These are phyloP conservation scores for Aurelia sp. DNA, from an alignment of 30 jellyfish, hydroid and myxozoan species.

Conservation along the genomic window DNA sequence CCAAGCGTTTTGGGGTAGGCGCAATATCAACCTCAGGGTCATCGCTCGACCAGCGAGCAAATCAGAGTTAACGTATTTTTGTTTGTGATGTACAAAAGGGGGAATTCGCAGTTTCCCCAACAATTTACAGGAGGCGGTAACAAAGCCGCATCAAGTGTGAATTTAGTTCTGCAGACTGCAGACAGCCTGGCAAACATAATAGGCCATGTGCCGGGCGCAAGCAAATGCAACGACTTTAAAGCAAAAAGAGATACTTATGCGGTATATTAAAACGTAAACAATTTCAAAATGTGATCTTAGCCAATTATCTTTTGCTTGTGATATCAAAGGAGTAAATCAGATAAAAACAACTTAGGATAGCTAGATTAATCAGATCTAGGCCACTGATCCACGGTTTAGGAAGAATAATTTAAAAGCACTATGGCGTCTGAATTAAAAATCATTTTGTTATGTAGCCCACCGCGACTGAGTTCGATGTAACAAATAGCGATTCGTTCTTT, in stretches of 20 bases:
- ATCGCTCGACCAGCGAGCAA: too few species aligned
- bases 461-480: slow-evolving; percentile 8
- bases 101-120: too few species aligned
- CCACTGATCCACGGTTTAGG: slow-evolving; percentile 45
- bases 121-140: too few species aligned
- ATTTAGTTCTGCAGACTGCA: background rate
- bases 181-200: background rate
- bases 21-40: too few species aligned
- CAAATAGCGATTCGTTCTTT: too few species aligned
- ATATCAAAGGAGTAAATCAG: slow-evolving; percentile 11
- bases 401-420: slow-evolving; percentile 48
- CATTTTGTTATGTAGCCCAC: slow-evolving; percentile 8
- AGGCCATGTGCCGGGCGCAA: background rate
- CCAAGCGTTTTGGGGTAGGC: too few species aligned
- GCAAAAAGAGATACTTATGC: slow-evolving; percentile 5
- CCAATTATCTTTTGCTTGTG: slow-evolving; percentile 30
- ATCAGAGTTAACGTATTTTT: too few species aligned
- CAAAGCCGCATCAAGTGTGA: too few species aligned
- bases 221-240: background rate
- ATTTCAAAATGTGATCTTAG: slow-evolving; percentile 10
- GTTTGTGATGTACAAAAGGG: too few species aligned
- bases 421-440: slow-evolving; percentile 53
- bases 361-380: slow-evolving; percentile 36
- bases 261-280: slow-evolving; percentile 26
- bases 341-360: slow-evolving; percentile 33